Conservation (phyloP, 2,113 vertebrate genomes). For the Rhodinocichla rosea region DNA sequence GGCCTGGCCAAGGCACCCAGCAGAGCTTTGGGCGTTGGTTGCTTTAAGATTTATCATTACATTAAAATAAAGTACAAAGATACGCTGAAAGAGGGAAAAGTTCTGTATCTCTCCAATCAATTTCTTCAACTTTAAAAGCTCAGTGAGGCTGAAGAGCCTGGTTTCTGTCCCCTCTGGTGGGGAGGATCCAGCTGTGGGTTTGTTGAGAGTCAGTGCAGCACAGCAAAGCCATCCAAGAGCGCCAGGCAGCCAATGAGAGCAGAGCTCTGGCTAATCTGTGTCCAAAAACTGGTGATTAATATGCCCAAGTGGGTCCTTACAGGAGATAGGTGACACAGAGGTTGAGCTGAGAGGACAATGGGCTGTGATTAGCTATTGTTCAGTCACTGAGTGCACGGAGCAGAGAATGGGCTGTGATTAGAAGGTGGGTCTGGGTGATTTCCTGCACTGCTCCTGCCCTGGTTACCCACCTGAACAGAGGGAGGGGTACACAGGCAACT, state of each 20-base stretch:
- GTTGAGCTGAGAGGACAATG: constrained; percentile 20
- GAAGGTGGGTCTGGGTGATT: constrained; percentile 1
- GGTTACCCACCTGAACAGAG: neutral
- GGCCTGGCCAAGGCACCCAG: neutral
- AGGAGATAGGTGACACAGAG: neutral
- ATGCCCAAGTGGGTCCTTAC: neutral
- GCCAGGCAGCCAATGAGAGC: neutral
- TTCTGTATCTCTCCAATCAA: neutral
- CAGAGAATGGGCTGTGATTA: constrained; percentile 36
- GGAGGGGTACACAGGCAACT: neutral
- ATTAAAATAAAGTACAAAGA: neutral
- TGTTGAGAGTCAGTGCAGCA: neutral
- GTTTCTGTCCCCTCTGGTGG: neutral
- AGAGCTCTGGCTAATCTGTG: neutral
- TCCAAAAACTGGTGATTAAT: constrained; percentile 18
- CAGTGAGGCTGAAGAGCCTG: neutral
- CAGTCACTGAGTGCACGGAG: neutral
- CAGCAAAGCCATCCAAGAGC: neutral
- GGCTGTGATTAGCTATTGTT: constrained; percentile 51
- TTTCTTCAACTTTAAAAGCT: neutral
- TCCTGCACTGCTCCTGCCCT: neutral
- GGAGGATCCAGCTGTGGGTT: constrained; percentile 7
- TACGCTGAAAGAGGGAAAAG: constrained; percentile 14
- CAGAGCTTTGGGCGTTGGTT: neutral
- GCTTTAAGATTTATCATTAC: constrained; percentile 9